Percentiles rank a stretch among this genome's conserved stretches.
These are phyloP conservation scores for Dryadula phaetusa DNA, from an alignment of 2,888 invertebrate species.

Conservation along the genomic window DNA sequence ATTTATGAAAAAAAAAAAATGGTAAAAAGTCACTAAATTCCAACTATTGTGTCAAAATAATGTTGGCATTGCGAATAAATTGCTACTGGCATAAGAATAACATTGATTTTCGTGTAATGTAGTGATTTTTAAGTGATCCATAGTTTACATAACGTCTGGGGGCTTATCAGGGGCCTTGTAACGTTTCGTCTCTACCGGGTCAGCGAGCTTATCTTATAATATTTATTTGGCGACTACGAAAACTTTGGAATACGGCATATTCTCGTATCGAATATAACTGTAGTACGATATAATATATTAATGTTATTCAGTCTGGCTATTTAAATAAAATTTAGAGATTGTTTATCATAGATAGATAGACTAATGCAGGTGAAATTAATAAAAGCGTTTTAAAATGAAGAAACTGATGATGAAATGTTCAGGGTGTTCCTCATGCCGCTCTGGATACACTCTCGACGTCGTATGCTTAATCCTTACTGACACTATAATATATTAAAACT, in stretches of 20 bases:
- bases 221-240: slow-evolving; percentile 22
- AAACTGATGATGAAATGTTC: no score
- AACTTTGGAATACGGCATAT: slow-evolving; percentile 27
- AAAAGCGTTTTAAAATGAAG: no score
- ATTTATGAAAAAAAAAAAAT: not conserved
- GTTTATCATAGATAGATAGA: no score
- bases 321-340: not conserved
- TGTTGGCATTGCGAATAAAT: slow-evolving; percentile 2
- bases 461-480: no score
- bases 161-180: slow-evolving; percentile 70
- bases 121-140: slow-evolving; percentile 31
- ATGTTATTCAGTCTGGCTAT: not conserved
- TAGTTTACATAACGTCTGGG: slow-evolving; percentile 48
- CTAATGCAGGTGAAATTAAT: no score
- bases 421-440: no score
- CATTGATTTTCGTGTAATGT: slow-evolving; percentile 17
- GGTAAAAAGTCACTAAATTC: not conserved
- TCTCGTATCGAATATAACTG: not conserved
- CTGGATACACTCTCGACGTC: no score
- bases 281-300: not conserved
- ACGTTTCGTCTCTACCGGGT: slow-evolving; percentile 62
- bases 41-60: slow-evolving; percentile 7
- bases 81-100: slow-evolving; percentile 3
- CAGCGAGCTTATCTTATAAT: slow-evolving; percentile 46
- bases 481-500: not conserved